These are phyloP conservation scores for Diarsia rubi DNA, from an alignment of 2,888 invertebrate species.

Conservation along the genomic window DNA sequence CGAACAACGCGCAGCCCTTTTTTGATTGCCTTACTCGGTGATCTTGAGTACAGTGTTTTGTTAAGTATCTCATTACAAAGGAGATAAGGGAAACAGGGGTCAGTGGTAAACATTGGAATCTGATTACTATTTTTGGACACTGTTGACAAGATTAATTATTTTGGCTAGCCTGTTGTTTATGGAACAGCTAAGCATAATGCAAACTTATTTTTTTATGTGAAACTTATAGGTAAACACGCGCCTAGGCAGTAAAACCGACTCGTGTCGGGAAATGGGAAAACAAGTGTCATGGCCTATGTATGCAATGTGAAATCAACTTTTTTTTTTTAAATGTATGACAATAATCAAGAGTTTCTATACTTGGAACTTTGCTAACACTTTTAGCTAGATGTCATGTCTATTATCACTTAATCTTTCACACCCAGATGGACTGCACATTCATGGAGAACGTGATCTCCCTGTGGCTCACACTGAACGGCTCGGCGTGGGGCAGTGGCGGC, in stretches of 20 bases:
- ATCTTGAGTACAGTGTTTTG: background rate
- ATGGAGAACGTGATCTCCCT: slow-evolving; percentile 96
- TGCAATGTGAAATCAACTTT: too few relatives aligned
- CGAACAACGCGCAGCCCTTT: too few relatives aligned
- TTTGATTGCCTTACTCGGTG: background rate
- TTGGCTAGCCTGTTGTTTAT: background rate
- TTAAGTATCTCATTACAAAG: too few relatives aligned
- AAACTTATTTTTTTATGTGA: background rate
- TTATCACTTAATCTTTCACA: background rate
- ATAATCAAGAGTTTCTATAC: background rate
- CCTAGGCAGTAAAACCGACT: too few relatives aligned
- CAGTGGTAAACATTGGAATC: background rate
- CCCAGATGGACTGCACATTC: slow-evolving; percentile 93
- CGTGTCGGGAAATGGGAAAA: too few relatives aligned
- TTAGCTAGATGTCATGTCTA: background rate
- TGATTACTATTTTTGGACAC: background rate
- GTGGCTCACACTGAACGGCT: slow-evolving; percentile 96
- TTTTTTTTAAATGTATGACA: background rate
- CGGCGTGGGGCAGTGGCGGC: slow-evolving; percentile 84
- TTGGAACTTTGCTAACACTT: background rate
- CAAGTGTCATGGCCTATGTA: too few relatives aligned
- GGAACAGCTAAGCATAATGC: background rate
- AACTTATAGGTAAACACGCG: too few relatives aligned
- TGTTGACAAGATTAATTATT: background rate
- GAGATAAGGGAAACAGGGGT: background rate